These are phyloP conservation scores for Onychomys leucogaster DNA, from an alignment of 2,797 vertebrate species.

Conservation along the genomic window DNA sequence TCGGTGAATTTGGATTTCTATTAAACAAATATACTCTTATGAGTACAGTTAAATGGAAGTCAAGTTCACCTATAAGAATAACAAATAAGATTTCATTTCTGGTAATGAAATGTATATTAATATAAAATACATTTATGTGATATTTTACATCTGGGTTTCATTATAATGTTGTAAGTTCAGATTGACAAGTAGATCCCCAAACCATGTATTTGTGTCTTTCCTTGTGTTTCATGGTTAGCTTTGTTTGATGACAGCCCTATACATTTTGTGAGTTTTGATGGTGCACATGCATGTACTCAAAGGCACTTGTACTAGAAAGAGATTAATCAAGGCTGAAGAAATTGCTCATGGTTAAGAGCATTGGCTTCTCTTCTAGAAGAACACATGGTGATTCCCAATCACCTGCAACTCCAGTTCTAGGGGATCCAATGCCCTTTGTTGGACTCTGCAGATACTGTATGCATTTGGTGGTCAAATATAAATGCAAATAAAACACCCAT, in stretches of 20 bases:
- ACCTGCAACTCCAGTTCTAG: not conserved
- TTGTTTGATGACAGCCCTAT: not conserved
- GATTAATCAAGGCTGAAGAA: too few relatives aligned
- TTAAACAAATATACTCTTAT: not conserved
- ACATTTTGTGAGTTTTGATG: not conserved
- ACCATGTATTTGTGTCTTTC: not conserved
- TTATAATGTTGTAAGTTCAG: not conserved
- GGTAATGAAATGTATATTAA: not conserved
- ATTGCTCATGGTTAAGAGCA: not conserved
- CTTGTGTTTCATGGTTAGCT: not conserved
- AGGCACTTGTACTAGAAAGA: not conserved
- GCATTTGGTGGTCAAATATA: not conserved
- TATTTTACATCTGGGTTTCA: not conserved
- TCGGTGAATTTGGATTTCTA: not conserved
- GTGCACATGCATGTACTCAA: not conserved
- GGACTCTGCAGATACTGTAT: too few relatives aligned
- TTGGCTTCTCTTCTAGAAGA: too few relatives aligned
- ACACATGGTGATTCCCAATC: not conserved
- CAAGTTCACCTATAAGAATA: not conserved
- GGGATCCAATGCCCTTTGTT: not conserved
- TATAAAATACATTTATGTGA: not conserved
- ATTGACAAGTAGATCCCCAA: not conserved
- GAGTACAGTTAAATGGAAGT: not conserved
- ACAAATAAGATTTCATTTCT: not conserved
- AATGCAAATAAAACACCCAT: not conserved